Percentiles rank a stretch among this genome's conserved stretches.
Conservation (phyloP, 2,113 vertebrate species). For the Heteronetta atricapilla region DNA sequence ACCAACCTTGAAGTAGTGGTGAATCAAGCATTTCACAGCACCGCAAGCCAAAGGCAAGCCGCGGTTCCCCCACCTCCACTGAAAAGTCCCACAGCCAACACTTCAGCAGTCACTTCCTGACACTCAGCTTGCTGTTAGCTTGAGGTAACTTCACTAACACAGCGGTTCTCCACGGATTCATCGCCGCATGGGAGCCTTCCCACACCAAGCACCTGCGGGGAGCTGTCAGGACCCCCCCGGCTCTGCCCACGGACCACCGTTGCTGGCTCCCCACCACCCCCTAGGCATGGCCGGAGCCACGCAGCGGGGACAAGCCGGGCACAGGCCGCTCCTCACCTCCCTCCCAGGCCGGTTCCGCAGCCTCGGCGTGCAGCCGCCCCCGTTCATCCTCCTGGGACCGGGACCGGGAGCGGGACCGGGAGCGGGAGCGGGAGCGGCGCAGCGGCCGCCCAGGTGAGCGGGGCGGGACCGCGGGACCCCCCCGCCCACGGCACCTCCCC, state of each 20-base stretch:
- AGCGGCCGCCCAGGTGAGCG: too few species aligned
- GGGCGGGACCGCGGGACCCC: too few species aligned
- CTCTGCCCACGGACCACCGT: accelerated
- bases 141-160: background rate
- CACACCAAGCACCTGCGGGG: background rate
- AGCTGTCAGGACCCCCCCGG: accelerated
- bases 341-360: too few species aligned
- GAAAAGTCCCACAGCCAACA: background rate
- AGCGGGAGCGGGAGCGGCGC: too few species aligned
- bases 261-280: too few species aligned
- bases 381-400: too few species aligned
- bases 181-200: background rate
- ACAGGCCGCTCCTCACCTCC: too few species aligned
- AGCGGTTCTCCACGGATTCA: background rate
- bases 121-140: background rate
- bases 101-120: background rate
- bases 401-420: too few species aligned
- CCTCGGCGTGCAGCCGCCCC: too few species aligned
- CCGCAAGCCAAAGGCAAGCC: background rate
- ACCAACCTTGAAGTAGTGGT: background rate
- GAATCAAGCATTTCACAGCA: background rate
- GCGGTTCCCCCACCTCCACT: background rate
- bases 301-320: too few species aligned
- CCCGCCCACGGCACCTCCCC: too few species aligned
- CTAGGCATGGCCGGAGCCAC: too few species aligned